A percentile compares a stretch with the other conserved stretches of the same genome.
Conservation (phyloP, 2,888 invertebrate species). For the Eucera pruinosa region DNA sequence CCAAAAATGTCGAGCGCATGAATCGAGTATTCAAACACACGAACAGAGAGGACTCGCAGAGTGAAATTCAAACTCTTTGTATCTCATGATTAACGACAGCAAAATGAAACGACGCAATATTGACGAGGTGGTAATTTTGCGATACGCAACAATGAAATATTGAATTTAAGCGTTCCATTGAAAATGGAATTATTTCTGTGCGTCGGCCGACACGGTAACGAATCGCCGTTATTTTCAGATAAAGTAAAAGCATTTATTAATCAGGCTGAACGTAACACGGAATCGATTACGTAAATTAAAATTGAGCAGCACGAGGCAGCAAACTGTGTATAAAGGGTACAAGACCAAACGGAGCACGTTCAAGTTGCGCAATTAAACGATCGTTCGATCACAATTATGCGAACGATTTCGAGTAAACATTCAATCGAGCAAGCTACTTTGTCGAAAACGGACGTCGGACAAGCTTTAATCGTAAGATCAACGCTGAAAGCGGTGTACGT, state of each 20-base stretch:
- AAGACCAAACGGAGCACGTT: background rate
- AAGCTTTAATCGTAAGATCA: constrained; percentile 30
- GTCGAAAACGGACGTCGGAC: constrained; percentile 2
- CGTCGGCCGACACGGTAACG: background rate
- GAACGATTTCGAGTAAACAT: constrained; percentile 22
- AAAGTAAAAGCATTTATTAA: constrained; percentile 36
- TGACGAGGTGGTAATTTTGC: constrained; percentile 14
- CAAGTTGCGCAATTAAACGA: constrained; percentile 24
- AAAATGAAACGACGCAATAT: constrained; percentile 15
- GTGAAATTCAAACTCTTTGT: background rate
- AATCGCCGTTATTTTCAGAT: constrained; percentile 28
- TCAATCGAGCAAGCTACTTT: constrained; percentile 13
- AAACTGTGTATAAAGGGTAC: background rate
- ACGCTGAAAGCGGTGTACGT: constrained; percentile 21
- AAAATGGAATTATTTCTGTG: constrained; percentile 9
- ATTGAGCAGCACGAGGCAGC: background rate
- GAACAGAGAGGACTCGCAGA: too few species aligned
- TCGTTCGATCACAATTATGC: constrained; percentile 22
- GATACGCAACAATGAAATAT: constrained; percentile 5
- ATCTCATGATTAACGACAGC: background rate
- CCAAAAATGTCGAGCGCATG: background rate
- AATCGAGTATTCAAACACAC: background rate
- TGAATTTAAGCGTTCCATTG: constrained; percentile 10
- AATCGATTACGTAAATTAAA: constrained; percentile 34
- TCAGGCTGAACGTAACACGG: constrained; percentile 5